A percentile compares a stretch with the other conserved stretches of the same genome.
Evolutionary conservation across 2,888 invertebrate genomes (phyloP).

Genomic region (Thelaira solivaga): DNA sequence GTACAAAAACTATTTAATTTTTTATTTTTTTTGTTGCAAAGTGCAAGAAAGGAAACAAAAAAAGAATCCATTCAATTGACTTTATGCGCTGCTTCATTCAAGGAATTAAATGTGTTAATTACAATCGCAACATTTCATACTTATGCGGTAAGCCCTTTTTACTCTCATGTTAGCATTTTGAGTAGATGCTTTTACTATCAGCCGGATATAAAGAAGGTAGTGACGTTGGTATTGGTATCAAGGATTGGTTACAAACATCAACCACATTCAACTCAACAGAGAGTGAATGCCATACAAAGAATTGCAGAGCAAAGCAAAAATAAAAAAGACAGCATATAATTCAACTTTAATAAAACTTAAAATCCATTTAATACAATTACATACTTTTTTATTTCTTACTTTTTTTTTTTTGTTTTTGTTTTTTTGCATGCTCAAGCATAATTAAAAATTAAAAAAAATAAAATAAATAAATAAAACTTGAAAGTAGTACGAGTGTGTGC

Average conservation of each 20-base stretch:
- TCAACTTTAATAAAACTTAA: slow-evolving; percentile 31
- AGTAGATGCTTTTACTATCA: background rate
- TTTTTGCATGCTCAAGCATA: background rate
- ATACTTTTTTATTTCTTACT: slow-evolving; percentile 2
- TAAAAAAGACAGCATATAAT: background rate
- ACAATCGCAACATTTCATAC: slow-evolving; percentile 50
- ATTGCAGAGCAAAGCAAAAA: background rate
- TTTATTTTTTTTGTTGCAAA: too few relatives aligned
- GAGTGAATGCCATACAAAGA: background rate
- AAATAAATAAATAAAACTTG: too few relatives aligned
- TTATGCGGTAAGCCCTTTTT: slow-evolving; percentile 28
- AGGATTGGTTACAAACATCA: background rate
- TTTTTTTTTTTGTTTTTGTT: too few relatives aligned
- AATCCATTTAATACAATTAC: slow-evolving; percentile 38
- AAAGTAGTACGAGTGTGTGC: background rate
- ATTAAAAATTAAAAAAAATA: background rate
- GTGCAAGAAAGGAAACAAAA: too few relatives aligned
- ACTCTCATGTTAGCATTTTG: background rate
- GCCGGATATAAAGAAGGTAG: slow-evolving; percentile 33
- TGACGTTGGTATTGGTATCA: background rate
- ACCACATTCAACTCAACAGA: background rate
- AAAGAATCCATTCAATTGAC: slow-evolving; percentile 48
- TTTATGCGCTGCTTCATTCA: slow-evolving; percentile 42
- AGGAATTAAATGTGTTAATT: slow-evolving; percentile 58
- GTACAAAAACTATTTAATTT: slow-evolving; percentile 39